Base-by-base conservation (phyloP, 2,113 vertebrate genomes). In the Sminthopsis crassicaudata region DNA sequence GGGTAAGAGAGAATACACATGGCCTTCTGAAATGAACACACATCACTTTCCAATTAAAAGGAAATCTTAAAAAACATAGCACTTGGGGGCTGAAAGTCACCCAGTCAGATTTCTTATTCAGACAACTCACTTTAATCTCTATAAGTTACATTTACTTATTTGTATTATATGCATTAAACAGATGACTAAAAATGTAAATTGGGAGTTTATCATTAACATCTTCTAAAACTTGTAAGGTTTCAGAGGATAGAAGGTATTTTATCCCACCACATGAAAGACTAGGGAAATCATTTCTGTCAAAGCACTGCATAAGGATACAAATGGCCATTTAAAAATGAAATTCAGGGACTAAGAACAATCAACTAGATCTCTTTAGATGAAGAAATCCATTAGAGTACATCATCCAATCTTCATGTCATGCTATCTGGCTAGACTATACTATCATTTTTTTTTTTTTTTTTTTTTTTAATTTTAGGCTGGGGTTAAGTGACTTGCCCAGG, bases 1-100 rank as follows among this genome's bases (percentile, higher is more conserved):
- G 98, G 98, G 99, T 99, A 97, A 97, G 96, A 91, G 27, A 53
- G 51, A 94, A 91, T 1, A 8, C 6, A 0, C 0, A 2, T 0
- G 1, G 27, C 52, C 36, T 84, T 50, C 0, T 52, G 16, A 25
- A 50, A 46, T 11, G 10, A 14, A 51, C 16, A 26, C 16, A 26
- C 36, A 46, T 5, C 9, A 0, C 8, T 46, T 53, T 53, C 9
- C 19, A 6, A 50, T 91, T 57, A 52, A 23, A 52, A 54, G 0
- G 6, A 46, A 14, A 89, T 93, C 52, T 36, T 46, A 91, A 22
- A 46, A 12, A 36, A 1, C 5, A 8, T 14, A 9, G 5, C 10
- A 4, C 93, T 84, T 50, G 2, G 30, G 36, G 60, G 6, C 57
- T 94, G 36, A 50, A 90, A 94, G 67, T 46, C 11, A 23, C 36